These are phyloP conservation scores for Falcunculus frontatus DNA, from an alignment of 2,113 vertebrate species.

Conservation along the genomic window DNA sequence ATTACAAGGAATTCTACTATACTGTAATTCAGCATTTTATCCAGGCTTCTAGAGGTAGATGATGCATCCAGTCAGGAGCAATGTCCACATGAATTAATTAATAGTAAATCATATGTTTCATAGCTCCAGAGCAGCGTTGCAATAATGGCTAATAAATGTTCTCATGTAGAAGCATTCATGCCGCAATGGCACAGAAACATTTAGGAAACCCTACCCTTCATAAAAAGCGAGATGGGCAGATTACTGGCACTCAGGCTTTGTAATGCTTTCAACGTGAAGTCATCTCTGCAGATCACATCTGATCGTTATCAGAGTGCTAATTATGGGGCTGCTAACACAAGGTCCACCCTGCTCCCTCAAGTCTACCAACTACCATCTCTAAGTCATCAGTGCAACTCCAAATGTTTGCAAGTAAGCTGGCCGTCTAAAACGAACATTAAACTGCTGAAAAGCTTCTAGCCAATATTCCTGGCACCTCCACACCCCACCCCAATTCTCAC, in stretches of 20 bases:
- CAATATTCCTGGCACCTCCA: background rate
- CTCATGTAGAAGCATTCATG: background rate
- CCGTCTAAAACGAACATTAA: background rate
- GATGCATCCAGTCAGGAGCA: background rate
- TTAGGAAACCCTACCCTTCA: background rate
- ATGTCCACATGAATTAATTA: background rate
- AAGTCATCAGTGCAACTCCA: background rate
- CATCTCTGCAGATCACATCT: background rate
- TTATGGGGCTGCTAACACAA: background rate
- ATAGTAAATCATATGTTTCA: background rate
- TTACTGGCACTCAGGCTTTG: background rate
- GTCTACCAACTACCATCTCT: background rate
- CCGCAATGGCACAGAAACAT: background rate
- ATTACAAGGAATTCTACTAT: background rate
- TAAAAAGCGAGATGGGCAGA: background rate
- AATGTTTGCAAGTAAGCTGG: background rate
- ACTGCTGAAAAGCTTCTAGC: background rate
- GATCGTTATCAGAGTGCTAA: background rate
- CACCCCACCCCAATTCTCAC: background rate
- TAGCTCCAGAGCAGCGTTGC: background rate
- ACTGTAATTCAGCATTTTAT: background rate
- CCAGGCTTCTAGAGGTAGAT: background rate
- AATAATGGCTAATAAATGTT: background rate
- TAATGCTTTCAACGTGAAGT: conserved; percentile 23
- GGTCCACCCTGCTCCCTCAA: background rate